Evolutionary conservation across 1,140 invertebrate genomes (phyloP), one percentile per base, ranked within the genome.

Genomic region (Drosophila takahashii): DNA sequence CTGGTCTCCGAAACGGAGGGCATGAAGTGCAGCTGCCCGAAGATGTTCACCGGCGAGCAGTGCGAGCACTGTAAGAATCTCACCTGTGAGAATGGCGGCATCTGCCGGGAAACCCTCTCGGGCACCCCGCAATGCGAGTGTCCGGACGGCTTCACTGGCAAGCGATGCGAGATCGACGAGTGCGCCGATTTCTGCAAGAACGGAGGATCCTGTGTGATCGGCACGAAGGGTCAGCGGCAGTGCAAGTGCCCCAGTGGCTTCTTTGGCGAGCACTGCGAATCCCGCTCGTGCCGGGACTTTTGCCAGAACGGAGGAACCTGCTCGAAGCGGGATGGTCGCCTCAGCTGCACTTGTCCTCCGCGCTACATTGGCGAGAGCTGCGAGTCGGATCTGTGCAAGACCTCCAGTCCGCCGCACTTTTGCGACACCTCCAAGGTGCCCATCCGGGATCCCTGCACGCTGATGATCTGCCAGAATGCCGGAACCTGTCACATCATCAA

Each of bases 261-360:
- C 75, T 93, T 93, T 3, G 95, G 95, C 3, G 90, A 92, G 29
- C 91, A 92, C 18, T 96, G 95, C 81, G 94, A 95, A 78, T 81
- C 92, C 13, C 93, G 94, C 72, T 84, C 91, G 0, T 95, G 94
- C 73, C 85, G 91, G 8, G 92, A 93, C 61, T 93, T 92, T 62
- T 95, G 95, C 76, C 90, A 92, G 22, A 95, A 95, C 79, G 94
- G 93, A 16, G 94, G 92, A 65, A 81, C 79, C 13, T 92, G 84
- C 29, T 34, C 32, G 4, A 77, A 91, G 58, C 66, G 67, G 0
- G 77, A 60, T 1, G 77, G 83, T 7, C 62, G 60, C 1, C 26
- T 90, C 7, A 74, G 41, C 27, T 92, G 91, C 54, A 78, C 76
- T 2, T 92, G 91, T 26, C 59, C 80, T 0, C 62, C 83, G 1